These are phyloP conservation scores for Anoplopoma fimbria DNA, from an alignment of 2,113 vertebrate species.

Conservation along the genomic window DNA sequence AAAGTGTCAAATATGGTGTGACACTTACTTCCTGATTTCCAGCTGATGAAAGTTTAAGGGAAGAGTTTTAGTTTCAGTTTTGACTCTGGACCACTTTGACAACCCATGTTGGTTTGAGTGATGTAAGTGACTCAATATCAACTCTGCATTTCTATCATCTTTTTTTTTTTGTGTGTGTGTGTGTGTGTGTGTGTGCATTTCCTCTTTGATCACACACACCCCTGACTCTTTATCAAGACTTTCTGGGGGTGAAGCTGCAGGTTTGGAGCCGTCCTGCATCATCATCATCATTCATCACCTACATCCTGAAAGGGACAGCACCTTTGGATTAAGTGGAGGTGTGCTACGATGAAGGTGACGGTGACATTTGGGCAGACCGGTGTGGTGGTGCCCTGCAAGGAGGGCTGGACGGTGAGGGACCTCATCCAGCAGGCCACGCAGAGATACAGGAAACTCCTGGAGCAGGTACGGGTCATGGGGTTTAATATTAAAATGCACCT, in stretches of 20 bases:
- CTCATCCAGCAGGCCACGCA: conserved; percentile 93
- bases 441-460: conserved; percentile 91
- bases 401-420: conserved; percentile 92
- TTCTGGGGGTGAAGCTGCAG: not conserved
- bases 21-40: not conserved
- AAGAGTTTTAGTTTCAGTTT: not conserved
- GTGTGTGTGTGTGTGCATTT: too few relatives aligned
- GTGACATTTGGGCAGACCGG: conserved; percentile 93
- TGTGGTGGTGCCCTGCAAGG: conserved; percentile 94
- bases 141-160: not conserved
- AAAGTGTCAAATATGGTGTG: not conserved
- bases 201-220: not conserved
- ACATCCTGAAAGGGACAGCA: not conserved
- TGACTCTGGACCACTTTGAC: conserved; percentile 9
- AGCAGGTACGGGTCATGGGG: conserved; percentile 83
- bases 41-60: not conserved
- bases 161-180: not conserved
- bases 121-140: not conserved
- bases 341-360: conserved; percentile 91
- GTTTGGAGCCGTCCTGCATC: conserved; percentile 6
- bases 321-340: conserved; percentile 62
- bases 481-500: not conserved
- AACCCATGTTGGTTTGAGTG: not conserved
- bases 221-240: conserved; percentile 11
- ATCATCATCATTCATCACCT: not conserved